phyloP scores from a whole-genome alignment of 2,888 invertebrate genomes.

The Drosophila nr. medialis region DNA sequence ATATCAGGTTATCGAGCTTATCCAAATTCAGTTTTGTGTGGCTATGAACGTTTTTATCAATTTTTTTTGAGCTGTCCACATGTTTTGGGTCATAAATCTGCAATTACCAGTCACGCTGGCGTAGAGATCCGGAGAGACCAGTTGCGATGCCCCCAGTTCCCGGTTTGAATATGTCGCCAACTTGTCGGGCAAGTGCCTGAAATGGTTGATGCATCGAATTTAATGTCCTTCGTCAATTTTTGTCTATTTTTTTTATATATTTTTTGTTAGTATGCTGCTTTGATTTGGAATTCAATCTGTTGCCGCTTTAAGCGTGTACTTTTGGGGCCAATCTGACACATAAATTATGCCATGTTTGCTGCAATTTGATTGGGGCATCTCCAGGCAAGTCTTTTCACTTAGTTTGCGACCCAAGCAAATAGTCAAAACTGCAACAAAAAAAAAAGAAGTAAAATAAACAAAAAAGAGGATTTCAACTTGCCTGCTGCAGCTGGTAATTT shows the following conservation, averaged over 20 bases:
- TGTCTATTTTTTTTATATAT: neutral
- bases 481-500: slow-evolving; percentile 27
- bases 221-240: neutral
- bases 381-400: slow-evolving; percentile 32
- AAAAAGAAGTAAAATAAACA: slow-evolving; percentile 2
- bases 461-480: slow-evolving; percentile 39
- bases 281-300: slow-evolving; percentile 44
- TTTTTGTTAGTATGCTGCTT: slow-evolving; percentile 1
- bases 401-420: slow-evolving; percentile 40
- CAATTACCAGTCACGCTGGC: slow-evolving; percentile 67
- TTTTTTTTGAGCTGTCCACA: slow-evolving; percentile 54
- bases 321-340: slow-evolving; percentile 48
- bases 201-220: slow-evolving; percentile 55
- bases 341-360: slow-evolving; percentile 68
- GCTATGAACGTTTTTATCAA: neutral
- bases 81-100: slow-evolving; percentile 71
- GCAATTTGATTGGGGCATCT: slow-evolving; percentile 70
- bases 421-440: slow-evolving; percentile 24
- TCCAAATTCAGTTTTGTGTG: neutral
- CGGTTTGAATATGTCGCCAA: slow-evolving; percentile 33
- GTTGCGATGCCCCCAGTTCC: neutral
- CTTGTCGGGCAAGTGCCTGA: slow-evolving; percentile 29
- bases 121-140: slow-evolving; percentile 3
- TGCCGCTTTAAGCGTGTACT: slow-evolving; percentile 50
- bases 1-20: neutral